Base-by-base conservation (phyloP, 2,113 vertebrate genomes). In the Dicaeum eximium region DNA sequence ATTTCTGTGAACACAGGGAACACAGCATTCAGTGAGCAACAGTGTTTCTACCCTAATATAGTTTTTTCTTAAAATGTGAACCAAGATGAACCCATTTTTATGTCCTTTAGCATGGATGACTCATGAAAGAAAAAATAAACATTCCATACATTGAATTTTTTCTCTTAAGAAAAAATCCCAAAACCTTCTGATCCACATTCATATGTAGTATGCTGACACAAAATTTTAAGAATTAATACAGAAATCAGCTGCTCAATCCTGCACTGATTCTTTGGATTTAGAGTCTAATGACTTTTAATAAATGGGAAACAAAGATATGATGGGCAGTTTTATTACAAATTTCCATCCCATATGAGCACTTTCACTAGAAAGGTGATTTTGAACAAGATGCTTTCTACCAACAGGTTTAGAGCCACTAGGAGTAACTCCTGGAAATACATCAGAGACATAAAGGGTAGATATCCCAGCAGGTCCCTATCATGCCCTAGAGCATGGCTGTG, bases 1-100 rank as follows among this genome's bases (percentile, higher is more conserved):
- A 98, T 95, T 92, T 97, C 88, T 93, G 85, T 91, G 95, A 97
- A 96, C 95, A 87, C 90, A 94, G 75, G 86, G 97, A 97, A 96
- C 77, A 90, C 22, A 80, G 77, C 80, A 96, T 88, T 95, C 45
- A 90, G 82, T 65, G 87, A 96, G 90, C 78, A 94, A 96, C 89
- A 84, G 65, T 48, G 47, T 61, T 91, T 92, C 96, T 93, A 96
- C 75, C 91, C 89, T 93, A 81, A 51, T 57, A 86, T 85, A 56
- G 73, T 91, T 90, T 81, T 93, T 88, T 88, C 94, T 95, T 91
- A 91, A 93, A 77, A 70, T 2, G 54, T 65, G 94, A 83, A 96
- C 56, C 47, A 91, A 95, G 95, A 93, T 30, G 10, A 92, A 45
- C 66, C 66, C 85, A 71, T 69, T 72, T 85, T 65, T n/a, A 66